Conservation (phyloP, 2,113 vertebrate genomes). For the Rhombomys opimus region DNA sequence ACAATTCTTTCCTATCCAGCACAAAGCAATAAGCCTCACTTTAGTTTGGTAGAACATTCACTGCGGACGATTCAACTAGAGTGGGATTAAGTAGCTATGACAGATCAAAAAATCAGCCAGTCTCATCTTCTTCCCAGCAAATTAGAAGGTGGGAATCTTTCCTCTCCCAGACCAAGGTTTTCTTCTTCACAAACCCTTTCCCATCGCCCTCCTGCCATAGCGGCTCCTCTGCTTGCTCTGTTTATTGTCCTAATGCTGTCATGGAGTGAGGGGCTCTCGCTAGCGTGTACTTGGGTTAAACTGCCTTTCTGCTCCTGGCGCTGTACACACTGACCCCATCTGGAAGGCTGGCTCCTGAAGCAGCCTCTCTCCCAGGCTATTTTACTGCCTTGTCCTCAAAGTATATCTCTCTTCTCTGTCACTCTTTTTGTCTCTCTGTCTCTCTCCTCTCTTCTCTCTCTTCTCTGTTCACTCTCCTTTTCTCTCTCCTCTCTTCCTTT, state of each 20-base stretch:
- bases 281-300: background rate
- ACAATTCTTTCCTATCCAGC: background rate
- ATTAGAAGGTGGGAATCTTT: background rate
- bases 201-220: background rate
- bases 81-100: constrained; percentile 28
- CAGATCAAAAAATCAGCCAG: background rate
- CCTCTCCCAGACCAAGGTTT: constrained; percentile 2
- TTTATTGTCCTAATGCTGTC: constrained; percentile 20
- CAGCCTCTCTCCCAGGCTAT: background rate
- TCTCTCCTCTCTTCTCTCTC: too few relatives aligned
- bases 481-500: background rate
- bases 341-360: background rate
- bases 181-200: background rate
- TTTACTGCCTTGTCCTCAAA: background rate
- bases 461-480: background rate
- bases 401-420: background rate
- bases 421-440: background rate
- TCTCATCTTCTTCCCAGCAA: background rate
- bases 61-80: constrained; percentile 29
- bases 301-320: background rate
- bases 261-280: background rate
- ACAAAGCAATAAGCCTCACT: constrained; percentile 34
- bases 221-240: constrained; percentile 5
- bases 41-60: background rate
- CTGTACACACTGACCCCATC: constrained; percentile 40